Conservation (phyloP, 2,888 invertebrate genomes). For the Eubasilissa splendida region DNA sequence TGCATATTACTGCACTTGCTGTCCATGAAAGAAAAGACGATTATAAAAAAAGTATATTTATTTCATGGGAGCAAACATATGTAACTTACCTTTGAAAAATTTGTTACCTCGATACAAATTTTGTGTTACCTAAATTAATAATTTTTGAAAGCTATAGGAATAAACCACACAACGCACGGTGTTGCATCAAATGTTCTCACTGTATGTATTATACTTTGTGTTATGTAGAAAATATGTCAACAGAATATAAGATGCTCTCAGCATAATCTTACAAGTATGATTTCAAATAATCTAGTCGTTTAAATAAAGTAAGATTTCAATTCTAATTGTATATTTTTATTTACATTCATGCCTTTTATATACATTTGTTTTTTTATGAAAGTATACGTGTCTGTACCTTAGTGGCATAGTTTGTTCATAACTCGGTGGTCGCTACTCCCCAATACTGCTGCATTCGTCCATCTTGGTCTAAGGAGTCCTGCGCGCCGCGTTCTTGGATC, state of each 20-base stretch:
- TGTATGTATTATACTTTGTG: constrained; percentile 43
- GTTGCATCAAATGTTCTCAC: constrained; percentile 56
- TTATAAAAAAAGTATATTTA: too few relatives aligned
- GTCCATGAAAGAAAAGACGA: too few relatives aligned
- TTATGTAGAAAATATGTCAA: constrained; percentile 38
- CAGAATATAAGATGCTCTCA: constrained; percentile 13
- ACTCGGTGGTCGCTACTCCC: constrained; percentile 91
- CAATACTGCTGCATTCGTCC: constrained; percentile 91
- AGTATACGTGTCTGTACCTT: too few relatives aligned
- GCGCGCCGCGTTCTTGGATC: constrained; percentile 82
- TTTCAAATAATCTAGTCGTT: constrained; percentile 57
- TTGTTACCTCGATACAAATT: too few relatives aligned
- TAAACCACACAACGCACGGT: constrained; percentile 49
- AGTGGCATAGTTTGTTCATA: constrained; percentile 65
- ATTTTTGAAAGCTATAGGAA: background rate
- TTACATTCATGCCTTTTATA: constrained; percentile 35
- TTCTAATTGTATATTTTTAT: constrained; percentile 46
- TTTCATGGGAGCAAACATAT: too few relatives aligned
- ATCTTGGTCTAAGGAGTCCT: constrained; percentile 86
- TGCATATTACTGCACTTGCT: too few relatives aligned
- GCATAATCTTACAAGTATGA: constrained; percentile 35
- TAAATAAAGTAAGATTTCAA: constrained; percentile 54
- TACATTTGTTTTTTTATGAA: background rate
- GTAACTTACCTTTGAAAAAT: too few relatives aligned
- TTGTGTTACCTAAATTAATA: too few relatives aligned